Evolutionary conservation across 2,113 vertebrate genomes (phyloP), one percentile per base, ranked within the genome.

Genomic region (Muntiacus reevesi): DNA sequence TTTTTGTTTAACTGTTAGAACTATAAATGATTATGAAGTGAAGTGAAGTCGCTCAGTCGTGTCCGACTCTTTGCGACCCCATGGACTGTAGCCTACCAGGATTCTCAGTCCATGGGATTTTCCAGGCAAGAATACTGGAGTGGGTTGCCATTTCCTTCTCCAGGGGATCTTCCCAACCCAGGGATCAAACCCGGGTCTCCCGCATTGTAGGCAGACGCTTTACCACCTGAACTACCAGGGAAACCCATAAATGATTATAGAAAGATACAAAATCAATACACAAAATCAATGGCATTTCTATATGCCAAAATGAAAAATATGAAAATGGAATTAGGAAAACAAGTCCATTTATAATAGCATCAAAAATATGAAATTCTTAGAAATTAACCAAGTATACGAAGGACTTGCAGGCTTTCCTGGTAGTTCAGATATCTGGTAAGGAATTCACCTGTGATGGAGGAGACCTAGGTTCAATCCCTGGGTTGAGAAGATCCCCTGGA

Each of bases 351-450:
- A 67, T 36, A 19, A 67, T 36, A 36, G 16, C 64, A 67, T 67
- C 28, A 67, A 36, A 67, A 67, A 67, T 67, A 67, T 36, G 17
- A 67, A 67, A 67, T 33, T 64, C 62, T 8, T 67, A 67, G 64
- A n/a, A 67, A 67, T 67, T 67, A 36, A 67, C 62, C 33, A 21
- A 67, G 8, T 8, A 36, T n/a, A 67, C 17, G 33, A 67, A 67
- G 17, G 64, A 6, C 64, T 67, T 67, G n/a, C 0, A 1, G n/a
- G 17, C 8, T 67, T 5, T 16, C 64, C 64, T 67, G 64, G 3
- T 36, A 67, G 33, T 36, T 67, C 64, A 67, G 64, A 67, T 36
- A 67, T 33, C 62, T 64, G 62, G 64, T 36, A 67, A 67, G n/a
- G 17, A 67, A 36, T 36, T 67, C 17, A 67, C 64, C 7, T 67